Evolutionary conservation across 2,797 vertebrate genomes (phyloP).

Genomic region (Amblyopsis hoosieri): DNA sequence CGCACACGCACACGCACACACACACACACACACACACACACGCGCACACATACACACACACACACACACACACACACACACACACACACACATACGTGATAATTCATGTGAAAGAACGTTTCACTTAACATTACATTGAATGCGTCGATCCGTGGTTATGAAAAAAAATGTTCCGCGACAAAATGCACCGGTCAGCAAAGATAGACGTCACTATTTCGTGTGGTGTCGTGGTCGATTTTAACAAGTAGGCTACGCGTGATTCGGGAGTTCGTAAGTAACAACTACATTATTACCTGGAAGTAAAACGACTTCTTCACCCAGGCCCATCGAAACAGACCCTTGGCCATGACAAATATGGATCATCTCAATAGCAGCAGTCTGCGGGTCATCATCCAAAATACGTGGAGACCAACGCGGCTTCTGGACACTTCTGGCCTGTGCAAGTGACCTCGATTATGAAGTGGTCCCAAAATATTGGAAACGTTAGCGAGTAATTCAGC

Average conservation of each 20-base stretch:
- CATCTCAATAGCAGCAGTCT: conserved; percentile 83
- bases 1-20: no score
- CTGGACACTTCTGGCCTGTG: neutral
- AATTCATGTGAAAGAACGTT: neutral
- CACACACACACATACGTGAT: neutral
- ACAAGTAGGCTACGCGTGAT: neutral
- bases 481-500: neutral
- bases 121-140: neutral
- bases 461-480: no score
- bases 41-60: neutral
- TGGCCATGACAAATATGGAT: conserved; percentile 87
- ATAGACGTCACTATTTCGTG: neutral
- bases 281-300: conserved; percentile 80
- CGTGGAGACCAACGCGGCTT: conserved; percentile 22
- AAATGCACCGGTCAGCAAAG: conserved; percentile 31
- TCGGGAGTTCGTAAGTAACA: neutral
- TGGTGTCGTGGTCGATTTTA: neutral
- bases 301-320: conserved; percentile 87
- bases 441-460: neutral
- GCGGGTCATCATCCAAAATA: conserved; percentile 52
- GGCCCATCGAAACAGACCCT: conserved; percentile 87
- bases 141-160: neutral
- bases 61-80: conserved; percentile 2
- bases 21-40: neutral
- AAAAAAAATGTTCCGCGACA: no score